These are phyloP conservation scores for Pleuronectes platessa DNA, from an alignment of 2,113 vertebrate genomes.

Conservation along the genomic window DNA sequence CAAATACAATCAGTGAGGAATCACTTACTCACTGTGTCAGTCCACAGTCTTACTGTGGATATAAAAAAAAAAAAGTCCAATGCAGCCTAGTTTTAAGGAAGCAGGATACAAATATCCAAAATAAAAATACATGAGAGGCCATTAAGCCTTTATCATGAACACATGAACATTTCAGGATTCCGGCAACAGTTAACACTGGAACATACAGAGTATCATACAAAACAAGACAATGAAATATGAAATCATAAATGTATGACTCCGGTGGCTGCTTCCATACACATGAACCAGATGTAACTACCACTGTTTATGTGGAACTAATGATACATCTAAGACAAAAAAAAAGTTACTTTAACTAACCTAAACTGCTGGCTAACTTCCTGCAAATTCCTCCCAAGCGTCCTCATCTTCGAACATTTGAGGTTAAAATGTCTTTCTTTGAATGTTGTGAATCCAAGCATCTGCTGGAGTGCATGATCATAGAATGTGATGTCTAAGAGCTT, in stretches of 20 bases:
- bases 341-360: not conserved
- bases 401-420: not conserved
- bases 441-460: not conserved
- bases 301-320: too few species aligned
- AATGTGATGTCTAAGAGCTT: not conserved
- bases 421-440: not conserved
- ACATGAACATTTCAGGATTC: not conserved
- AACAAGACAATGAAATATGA: not conserved
- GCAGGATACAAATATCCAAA: slow-evolving; percentile 22
- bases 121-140: slow-evolving; percentile 3
- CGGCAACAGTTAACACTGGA: not conserved
- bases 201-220: not conserved
- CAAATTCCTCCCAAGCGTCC: not conserved
- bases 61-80: slow-evolving; percentile 37
- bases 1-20: slow-evolving; percentile 16
- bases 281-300: not conserved
- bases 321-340: too few species aligned
- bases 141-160: not conserved
- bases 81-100: slow-evolving; percentile 34
- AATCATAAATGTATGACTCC: not conserved
- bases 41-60: not conserved
- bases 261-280: not conserved
- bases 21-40: slow-evolving; percentile 29
- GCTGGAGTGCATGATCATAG: not conserved
- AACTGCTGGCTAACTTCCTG: not conserved